A percentile compares a stretch with the other conserved stretches of the same genome.
Evolutionary conservation across 2,888 invertebrate genomes (phyloP).

Genomic region (Nezara viridula): DNA sequence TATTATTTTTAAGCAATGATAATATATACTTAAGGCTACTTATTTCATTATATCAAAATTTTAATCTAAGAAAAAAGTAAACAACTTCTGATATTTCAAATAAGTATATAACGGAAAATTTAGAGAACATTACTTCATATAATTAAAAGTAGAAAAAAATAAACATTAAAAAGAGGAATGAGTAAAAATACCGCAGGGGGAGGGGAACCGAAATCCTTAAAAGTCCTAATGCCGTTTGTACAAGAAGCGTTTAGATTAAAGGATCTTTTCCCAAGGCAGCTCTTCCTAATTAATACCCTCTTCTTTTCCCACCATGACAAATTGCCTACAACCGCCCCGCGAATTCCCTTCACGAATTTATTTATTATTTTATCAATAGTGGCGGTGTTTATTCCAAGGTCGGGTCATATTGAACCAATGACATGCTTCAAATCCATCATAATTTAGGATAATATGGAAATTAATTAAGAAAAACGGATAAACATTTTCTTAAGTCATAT

Average conservation of each 20-base stretch:
- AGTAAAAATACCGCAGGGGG: background rate
- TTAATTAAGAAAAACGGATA: no score
- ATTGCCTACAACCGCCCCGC: background rate
- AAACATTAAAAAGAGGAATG: background rate
- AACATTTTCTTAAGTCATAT: no score
- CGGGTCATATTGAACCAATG: background rate
- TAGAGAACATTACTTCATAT: no score
- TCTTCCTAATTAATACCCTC: conserved; percentile 11
- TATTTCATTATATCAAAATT: no score
- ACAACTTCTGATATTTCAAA: no score
- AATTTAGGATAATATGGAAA: background rate
- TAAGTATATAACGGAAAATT: no score
- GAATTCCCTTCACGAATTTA: background rate
- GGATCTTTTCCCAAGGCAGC: background rate
- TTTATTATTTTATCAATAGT: background rate
- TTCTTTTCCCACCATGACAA: conserved; percentile 1
- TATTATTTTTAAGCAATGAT: no score
- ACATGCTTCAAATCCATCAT: background rate
- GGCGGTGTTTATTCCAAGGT: background rate
- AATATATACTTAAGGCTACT: no score
- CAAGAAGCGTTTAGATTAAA: conserved; percentile 11
- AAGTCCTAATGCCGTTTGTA: background rate
- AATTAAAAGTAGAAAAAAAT: background rate
- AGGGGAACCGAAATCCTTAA: background rate
- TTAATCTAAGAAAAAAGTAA: no score